Conservation (phyloP, 2,888 invertebrate species). For the Phrixothrix hirtus region DNA sequence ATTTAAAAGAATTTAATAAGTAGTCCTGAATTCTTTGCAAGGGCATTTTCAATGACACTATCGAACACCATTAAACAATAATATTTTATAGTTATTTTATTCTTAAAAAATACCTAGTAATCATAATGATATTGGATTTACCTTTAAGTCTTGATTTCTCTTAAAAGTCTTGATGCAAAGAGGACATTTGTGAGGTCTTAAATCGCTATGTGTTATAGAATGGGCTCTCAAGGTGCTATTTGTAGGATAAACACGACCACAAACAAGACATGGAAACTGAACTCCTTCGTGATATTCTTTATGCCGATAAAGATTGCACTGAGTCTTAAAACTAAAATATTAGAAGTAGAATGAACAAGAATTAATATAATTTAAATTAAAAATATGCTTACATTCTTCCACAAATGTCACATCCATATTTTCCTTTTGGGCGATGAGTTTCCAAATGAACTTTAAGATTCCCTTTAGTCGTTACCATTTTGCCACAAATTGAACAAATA, state of each 20-base stretch:
- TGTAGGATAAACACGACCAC: constrained; percentile 71
- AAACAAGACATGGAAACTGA: constrained; percentile 67
- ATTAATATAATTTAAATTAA: too few relatives aligned
- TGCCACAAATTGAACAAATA: constrained; percentile 65
- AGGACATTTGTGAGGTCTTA: constrained; percentile 70
- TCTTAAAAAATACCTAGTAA: too few relatives aligned
- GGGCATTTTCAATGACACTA: too few relatives aligned
- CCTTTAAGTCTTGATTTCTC: constrained; percentile 74
- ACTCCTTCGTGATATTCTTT: constrained; percentile 65
- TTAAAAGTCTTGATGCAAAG: constrained; percentile 74
- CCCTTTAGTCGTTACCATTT: constrained; percentile 64
- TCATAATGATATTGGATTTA: too few relatives aligned
- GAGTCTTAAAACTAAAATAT: constrained; percentile 65
- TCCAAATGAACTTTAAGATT: constrained; percentile 68
- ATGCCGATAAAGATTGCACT: constrained; percentile 66
- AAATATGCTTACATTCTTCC: constrained; percentile 66
- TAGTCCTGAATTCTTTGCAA: too few relatives aligned
- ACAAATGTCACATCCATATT: constrained; percentile 67
- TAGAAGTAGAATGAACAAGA: too few relatives aligned
- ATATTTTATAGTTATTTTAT: too few relatives aligned
- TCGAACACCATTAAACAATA: too few relatives aligned
- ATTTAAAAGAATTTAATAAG: too few relatives aligned
- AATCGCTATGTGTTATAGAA: constrained; percentile 70
- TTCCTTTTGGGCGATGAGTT: constrained; percentile 64
- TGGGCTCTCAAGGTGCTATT: constrained; percentile 70